These are phyloP conservation scores for Encarsia formosa DNA, from an alignment of 2,888 invertebrate genomes.

Conservation along the genomic window DNA sequence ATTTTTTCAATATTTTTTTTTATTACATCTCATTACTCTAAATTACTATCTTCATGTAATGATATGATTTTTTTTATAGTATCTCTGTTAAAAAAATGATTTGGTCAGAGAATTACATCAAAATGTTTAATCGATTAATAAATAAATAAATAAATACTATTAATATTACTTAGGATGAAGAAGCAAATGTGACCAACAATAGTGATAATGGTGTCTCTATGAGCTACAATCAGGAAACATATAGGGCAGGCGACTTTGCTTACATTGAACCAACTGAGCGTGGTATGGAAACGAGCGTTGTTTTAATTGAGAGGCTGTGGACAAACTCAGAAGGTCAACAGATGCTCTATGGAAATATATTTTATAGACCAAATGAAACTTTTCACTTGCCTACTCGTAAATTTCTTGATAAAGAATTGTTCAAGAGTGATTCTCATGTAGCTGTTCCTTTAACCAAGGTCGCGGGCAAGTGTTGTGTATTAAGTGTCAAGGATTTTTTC, in stretches of 20 bases:
- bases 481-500: constrained; percentile 93
- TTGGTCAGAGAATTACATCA: too few relatives aligned
- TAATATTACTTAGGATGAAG: constrained; percentile 38
- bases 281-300: constrained; percentile 71
- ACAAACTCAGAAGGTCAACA: constrained; percentile 77
- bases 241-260: constrained; percentile 85
- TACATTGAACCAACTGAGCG: constrained; percentile 71
- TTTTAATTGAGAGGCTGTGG: constrained; percentile 86
- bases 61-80: constrained; percentile 18
- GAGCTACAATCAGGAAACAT: constrained; percentile 73
- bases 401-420: constrained; percentile 94
- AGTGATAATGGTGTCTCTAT: constrained; percentile 59
- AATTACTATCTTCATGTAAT: too few relatives aligned
- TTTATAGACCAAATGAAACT: constrained; percentile 90
- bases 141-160: not conserved
- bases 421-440: constrained; percentile 87
- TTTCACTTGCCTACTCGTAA: constrained; percentile 92
- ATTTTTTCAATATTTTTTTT: too few relatives aligned
- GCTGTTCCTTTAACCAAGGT: constrained; percentile 81
- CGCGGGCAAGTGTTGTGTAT: constrained; percentile 84
- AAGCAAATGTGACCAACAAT: constrained; percentile 41
- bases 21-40: too few relatives aligned
- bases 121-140: too few relatives aligned
- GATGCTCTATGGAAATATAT: constrained; percentile 89
- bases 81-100: not conserved